phyloP scores from a whole-genome alignment of 1,140 invertebrate species.

The Papilio dardanus region DNA sequence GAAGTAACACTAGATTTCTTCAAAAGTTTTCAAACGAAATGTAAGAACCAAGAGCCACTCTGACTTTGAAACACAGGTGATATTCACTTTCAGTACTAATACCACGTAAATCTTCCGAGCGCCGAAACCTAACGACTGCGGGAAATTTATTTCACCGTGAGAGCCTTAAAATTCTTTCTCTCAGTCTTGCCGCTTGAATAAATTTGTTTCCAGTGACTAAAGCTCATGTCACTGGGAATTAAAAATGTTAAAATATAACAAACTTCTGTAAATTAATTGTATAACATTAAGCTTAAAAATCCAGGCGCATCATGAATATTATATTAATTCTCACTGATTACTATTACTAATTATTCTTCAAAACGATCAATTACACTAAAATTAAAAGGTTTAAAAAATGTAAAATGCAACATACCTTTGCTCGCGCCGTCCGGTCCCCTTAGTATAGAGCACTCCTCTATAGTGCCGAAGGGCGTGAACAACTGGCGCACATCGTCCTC shows the following conservation, averaged over 20 bases:
- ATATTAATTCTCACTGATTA: neutral
- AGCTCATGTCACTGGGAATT: neutral
- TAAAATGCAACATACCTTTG: slow-evolving; percentile 90
- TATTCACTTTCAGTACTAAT: slow-evolving; percentile 12
- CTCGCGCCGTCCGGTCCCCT: slow-evolving; percentile 97
- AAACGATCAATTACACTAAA: no score
- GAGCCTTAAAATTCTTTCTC: slow-evolving; percentile 31
- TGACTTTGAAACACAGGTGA: slow-evolving; percentile 16
- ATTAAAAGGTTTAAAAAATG: neutral
- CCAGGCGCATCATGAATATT: no score
- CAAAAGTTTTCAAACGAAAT: neutral
- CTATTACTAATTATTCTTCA: neutral
- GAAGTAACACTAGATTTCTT: neutral
- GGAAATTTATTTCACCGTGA: slow-evolving; percentile 22
- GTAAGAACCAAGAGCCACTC: neutral
- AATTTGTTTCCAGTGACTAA: slow-evolving; percentile 27
- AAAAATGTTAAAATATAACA: neutral
- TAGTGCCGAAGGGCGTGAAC: slow-evolving; percentile 97
- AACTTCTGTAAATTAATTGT: neutral
- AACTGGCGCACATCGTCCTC: slow-evolving; percentile 99
- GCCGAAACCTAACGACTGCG: slow-evolving; percentile 18
- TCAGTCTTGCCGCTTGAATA: slow-evolving; percentile 7
- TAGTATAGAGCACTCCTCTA: slow-evolving; percentile 99
- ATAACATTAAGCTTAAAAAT: neutral
- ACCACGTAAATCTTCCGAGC: slow-evolving; percentile 21